A percentile compares a stretch with the other conserved stretches of the same genome.
These are phyloP conservation scores for Toxotes jaculatrix DNA, from an alignment of 2,113 vertebrate genomes.

Conservation along the genomic window DNA sequence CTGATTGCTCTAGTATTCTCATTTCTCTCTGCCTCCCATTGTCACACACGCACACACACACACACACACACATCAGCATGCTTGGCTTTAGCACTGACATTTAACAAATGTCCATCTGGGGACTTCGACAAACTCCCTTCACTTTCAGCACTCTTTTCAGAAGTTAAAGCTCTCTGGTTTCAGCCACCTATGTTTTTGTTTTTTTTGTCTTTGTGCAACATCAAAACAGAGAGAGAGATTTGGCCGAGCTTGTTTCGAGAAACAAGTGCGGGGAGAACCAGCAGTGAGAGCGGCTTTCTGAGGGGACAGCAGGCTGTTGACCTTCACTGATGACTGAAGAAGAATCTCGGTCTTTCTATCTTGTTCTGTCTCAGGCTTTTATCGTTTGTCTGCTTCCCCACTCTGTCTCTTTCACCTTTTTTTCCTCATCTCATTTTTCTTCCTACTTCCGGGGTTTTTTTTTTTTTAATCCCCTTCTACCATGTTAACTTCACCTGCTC, in stretches of 20 bases:
- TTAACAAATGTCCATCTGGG: constrained; percentile 51
- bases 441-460: neutral
- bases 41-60: constrained; percentile 15
- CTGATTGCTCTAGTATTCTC: neutral
- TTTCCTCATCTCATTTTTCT: constrained; percentile 22
- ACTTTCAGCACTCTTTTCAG: constrained; percentile 25
- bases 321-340: constrained; percentile 60
- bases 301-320: constrained; percentile 46
- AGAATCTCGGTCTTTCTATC: constrained; percentile 33
- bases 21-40: constrained; percentile 2
- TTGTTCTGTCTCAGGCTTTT: constrained; percentile 38
- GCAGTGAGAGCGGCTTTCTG: constrained; percentile 29
- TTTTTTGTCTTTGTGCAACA: constrained; percentile 27
- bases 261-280: constrained; percentile 24
- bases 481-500: neutral
- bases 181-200: constrained; percentile 38
- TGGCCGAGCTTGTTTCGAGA: constrained; percentile 10
- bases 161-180: constrained; percentile 43
- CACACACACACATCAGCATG: neutral
- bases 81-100: constrained; percentile 41
- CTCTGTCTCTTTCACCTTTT: constrained; percentile 29
- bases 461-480: neutral
- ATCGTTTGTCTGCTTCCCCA: constrained; percentile 29
- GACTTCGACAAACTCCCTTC: constrained; percentile 39
- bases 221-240: constrained; percentile 27